These are phyloP conservation scores for Anodontia alba DNA, from an alignment of 2,888 invertebrate species.

Conservation along the genomic window DNA sequence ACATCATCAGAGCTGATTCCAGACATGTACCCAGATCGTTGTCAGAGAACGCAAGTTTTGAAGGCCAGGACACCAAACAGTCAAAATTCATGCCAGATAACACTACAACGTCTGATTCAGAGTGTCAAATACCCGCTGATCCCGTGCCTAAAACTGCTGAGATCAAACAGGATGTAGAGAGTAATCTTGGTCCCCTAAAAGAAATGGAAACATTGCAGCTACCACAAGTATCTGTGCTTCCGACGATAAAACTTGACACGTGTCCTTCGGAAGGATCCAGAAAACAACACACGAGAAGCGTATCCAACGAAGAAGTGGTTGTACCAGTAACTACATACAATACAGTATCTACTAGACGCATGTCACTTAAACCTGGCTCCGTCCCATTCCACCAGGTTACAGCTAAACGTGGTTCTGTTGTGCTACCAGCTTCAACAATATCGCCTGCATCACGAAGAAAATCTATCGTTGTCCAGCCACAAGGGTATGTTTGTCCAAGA, in stretches of 20 bases:
- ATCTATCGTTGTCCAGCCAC: conserved; percentile 19
- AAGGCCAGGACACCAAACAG: too few relatives aligned
- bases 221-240: neutral
- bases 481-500: conserved; percentile 31
- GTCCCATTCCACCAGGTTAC: neutral
- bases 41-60: too few relatives aligned
- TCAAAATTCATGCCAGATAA: too few relatives aligned
- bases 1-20: too few relatives aligned
- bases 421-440: neutral
- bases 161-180: too few relatives aligned
- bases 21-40: too few relatives aligned
- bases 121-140: too few relatives aligned
- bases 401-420: neutral
- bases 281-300: neutral
- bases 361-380: conserved; percentile 1
- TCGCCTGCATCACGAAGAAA: neutral
- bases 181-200: too few relatives aligned
- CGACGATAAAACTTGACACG: neutral
- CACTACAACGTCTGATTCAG: too few relatives aligned
- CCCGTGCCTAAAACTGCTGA: too few relatives aligned
- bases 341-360: neutral
- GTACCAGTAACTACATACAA: conserved; percentile 23
- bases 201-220: too few relatives aligned
- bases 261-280: neutral
- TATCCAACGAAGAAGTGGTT: conserved; percentile 25